Evolutionary conservation across 2,888 invertebrate species (phyloP), one percentile per base, ranked within the genome.

Genomic region (Nysson spinosus): DNA sequence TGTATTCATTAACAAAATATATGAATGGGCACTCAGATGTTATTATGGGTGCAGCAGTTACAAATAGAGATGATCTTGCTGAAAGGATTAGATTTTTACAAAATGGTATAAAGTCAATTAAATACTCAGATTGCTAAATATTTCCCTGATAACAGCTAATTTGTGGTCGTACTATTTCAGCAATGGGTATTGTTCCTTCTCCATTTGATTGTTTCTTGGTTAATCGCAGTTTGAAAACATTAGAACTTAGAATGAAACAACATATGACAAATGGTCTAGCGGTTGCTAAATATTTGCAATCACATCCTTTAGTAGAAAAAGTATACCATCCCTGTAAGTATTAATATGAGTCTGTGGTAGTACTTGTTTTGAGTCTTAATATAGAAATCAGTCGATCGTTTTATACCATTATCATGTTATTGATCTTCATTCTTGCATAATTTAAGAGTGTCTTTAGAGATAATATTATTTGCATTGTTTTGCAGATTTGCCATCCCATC

Each of bases 11-110:
- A 51, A 97, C 98, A 0, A 99, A 99, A 88, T 99, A 98, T 85
- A 95, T 99, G 93, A 99, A 99, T 88, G 99, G 99, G 0, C 99
- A 99, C 88, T 93, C 96, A 0, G 99, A 99, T 88, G 95, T 97
- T 14, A 92, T 99, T 4, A 99, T 99, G 99, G 99, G 99, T 1
- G 94, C 95, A 11, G 91, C 93, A 4, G 89, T 95, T 26, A 91
- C 94, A 2, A 96, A 92, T 75, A 90, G 92, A 75, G 92, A 94
- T 34, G 91, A 91, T 37, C 79, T 98, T 2, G 92, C 92, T 65
- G 88, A 92, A 7, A 91, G 90, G 82, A 87, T 99, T 26, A 90
- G 92, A 74, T 98, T 95, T 88, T 88, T 96, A 64, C 98, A 98
- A 89, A 96, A 96, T 85, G 92, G 96, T 96, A 89, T 84, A 12